Evolutionary conservation across 2,797 vertebrate species (phyloP).

Genomic region (Tragelaphus eurycerus): DNA sequence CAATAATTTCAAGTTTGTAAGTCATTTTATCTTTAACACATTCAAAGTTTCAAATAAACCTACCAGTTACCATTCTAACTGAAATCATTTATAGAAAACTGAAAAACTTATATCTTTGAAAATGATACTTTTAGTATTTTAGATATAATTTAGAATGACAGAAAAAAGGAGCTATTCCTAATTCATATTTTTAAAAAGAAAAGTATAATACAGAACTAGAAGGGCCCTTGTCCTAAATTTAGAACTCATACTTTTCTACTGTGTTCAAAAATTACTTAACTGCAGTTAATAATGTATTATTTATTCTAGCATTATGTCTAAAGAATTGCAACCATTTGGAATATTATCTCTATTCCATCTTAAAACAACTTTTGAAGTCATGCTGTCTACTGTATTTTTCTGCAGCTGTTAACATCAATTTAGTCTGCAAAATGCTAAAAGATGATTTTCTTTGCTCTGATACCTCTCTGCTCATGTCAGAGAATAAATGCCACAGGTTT

Average conservation of each 20-base stretch:
- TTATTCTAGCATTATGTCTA: constrained; percentile 35
- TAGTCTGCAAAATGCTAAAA: constrained; percentile 12
- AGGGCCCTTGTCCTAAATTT: constrained; percentile 54
- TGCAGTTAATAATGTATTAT: constrained; percentile 50
- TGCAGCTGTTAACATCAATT: constrained; percentile 27
- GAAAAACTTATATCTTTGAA: not conserved
- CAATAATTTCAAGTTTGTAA: not conserved
- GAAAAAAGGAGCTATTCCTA: constrained; percentile 41
- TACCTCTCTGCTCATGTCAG: not conserved
- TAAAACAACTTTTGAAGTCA: constrained; percentile 31
- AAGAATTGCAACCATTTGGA: constrained; percentile 43
- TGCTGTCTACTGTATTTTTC: not conserved
- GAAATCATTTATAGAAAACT: not conserved
- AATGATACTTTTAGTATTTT: constrained; percentile 33
- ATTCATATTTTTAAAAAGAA: constrained; percentile 33
- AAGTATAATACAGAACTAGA: constrained; percentile 28
- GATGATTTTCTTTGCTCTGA: not conserved
- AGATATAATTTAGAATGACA: constrained; percentile 45
- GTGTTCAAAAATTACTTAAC: constrained; percentile 63
- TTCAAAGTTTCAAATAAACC: not conserved
- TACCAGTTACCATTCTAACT: not conserved
- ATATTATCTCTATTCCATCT: constrained; percentile 38
- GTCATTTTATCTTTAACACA: not conserved
- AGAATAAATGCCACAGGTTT: constrained; percentile 2
- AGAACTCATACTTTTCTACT: constrained; percentile 42